A percentile compares a stretch with the other conserved stretches of the same genome.
Evolutionary conservation across 2,888 invertebrate genomes (phyloP).

Genomic region (Sussaba pulchella): DNA sequence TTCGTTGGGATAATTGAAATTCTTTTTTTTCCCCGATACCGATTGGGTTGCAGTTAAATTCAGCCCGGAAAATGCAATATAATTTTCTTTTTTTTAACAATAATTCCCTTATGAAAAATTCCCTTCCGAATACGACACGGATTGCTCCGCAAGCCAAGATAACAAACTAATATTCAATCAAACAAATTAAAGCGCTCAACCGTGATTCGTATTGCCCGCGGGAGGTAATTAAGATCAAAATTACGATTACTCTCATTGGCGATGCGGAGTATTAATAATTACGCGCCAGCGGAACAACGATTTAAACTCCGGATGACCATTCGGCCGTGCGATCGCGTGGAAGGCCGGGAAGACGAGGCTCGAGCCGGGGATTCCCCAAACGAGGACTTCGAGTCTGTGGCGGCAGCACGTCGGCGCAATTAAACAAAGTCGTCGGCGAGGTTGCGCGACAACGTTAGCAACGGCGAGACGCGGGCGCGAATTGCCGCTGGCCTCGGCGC

Average conservation of each 20-base stretch:
- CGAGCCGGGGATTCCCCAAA: not conserved
- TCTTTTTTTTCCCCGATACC: no score
- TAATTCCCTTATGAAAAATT: no score
- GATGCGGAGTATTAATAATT: conserved; percentile 16
- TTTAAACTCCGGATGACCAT: conserved; percentile 31
- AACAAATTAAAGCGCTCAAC: no score
- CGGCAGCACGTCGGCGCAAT: conserved; percentile 52
- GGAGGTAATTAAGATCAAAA: conserved; percentile 9
- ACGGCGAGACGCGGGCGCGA: conserved; percentile 15
- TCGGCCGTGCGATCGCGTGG: not conserved
- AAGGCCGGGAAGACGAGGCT: conserved; percentile 1
- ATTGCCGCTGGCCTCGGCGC: conserved; percentile 62
- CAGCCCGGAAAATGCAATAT: no score
- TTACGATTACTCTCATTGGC: not conserved
- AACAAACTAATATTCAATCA: not conserved
- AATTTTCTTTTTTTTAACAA: no score
- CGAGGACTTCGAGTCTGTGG: not conserved
- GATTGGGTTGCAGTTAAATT: no score
- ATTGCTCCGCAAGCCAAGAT: not conserved
- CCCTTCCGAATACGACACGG: not conserved
- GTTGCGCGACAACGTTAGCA: conserved; percentile 43
- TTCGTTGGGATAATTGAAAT: no score
- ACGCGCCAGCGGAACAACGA: not conserved
- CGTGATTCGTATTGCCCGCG: not conserved
- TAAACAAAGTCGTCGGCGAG: conserved; percentile 56